Evolutionary conservation across 2,113 vertebrate genomes (phyloP).

Genomic region (Neogale vison): DNA sequence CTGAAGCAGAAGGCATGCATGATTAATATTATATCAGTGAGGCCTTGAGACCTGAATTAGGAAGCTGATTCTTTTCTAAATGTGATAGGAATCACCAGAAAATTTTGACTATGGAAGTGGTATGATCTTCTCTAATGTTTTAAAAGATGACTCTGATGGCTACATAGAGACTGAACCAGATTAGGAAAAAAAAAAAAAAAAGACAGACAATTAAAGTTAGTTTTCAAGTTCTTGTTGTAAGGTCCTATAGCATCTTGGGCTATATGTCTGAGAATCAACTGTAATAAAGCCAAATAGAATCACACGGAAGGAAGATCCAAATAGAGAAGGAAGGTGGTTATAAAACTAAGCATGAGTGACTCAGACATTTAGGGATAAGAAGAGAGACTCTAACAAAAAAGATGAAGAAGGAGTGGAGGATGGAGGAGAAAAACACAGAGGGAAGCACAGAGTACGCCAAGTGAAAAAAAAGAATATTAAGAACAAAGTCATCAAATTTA

Average conservation of each 20-base stretch:
- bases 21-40: neutral
- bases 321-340: neutral
- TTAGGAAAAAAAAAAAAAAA: neutral
- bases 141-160: neutral
- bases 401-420: neutral
- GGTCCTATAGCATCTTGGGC: neutral
- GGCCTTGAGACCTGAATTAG: neutral
- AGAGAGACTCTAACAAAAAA: neutral
- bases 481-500: neutral
- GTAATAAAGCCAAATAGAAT: neutral
- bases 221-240: neutral
- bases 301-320: neutral
- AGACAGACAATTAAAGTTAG: neutral
- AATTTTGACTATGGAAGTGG: neutral
- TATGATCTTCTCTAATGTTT: neutral
- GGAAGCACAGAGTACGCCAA: neutral
- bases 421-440: neutral
- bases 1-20: neutral
- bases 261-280: neutral
- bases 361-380: neutral
- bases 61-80: neutral
- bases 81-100: neutral
- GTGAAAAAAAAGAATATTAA: neutral
- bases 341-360: neutral
- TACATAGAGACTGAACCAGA: neutral